phyloP scores from a whole-genome alignment of 2,797 vertebrate genomes.

The Urosaurus nigricauda region DNA sequence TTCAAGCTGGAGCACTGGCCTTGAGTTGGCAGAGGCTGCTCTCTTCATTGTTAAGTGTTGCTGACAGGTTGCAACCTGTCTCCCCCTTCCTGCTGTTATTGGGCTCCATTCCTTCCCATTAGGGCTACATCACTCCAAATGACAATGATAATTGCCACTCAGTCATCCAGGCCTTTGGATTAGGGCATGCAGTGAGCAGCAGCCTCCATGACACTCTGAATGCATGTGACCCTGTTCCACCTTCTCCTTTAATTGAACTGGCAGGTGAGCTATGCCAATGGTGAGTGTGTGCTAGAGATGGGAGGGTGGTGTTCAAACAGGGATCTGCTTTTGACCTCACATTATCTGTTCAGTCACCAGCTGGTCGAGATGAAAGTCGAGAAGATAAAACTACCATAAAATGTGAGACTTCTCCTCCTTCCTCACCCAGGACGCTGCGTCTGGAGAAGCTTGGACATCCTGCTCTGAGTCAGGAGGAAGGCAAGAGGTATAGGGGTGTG shows the following conservation, averaged over 20 bases:
- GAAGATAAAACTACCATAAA: conserved; percentile 98
- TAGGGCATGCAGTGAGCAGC: conserved; percentile 25
- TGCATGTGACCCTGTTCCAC: conserved; percentile 13
- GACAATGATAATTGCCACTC: conserved; percentile 23
- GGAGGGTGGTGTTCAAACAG: conserved; percentile 34
- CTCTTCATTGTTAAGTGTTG: not conserved
- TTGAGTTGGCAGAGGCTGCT: not conserved
- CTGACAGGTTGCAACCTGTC: not conserved
- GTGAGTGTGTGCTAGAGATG: not conserved
- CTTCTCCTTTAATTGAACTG: conserved; percentile 36
- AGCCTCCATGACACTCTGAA: not conserved
- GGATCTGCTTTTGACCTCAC: conserved; percentile 64
- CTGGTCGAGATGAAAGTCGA: conserved; percentile 87
- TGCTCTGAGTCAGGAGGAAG: conserved; percentile 92
- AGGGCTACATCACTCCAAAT: conserved; percentile 13
- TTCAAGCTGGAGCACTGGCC: not conserved
- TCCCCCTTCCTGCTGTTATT: conserved; percentile 3
- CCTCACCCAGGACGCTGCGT: conserved; percentile 91
- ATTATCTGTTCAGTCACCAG: conserved; percentile 88
- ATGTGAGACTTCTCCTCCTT: conserved; percentile 96
- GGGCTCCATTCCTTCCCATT: conserved; percentile 23
- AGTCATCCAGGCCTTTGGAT: conserved; percentile 22
- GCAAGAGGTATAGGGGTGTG: conserved; percentile 84
- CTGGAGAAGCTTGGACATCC: conserved; percentile 92
- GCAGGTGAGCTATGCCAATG: conserved; percentile 10